Conservation (phyloP, 2,113 vertebrate genomes). For the Myrmecophaga tridactyla region DNA sequence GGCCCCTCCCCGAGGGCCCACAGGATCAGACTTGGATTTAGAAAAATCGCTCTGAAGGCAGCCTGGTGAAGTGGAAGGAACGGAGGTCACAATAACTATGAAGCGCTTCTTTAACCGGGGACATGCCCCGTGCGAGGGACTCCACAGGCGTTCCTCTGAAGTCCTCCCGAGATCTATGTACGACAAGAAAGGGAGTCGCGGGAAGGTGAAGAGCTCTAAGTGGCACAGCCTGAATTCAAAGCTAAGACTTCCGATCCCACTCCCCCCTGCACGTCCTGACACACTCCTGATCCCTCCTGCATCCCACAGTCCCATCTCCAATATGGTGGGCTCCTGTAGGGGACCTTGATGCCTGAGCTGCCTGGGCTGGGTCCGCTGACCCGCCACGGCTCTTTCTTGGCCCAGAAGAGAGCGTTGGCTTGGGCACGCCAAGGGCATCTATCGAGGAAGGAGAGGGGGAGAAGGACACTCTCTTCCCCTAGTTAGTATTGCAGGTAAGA, state of each 20-base stretch:
- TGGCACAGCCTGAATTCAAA: not conserved
- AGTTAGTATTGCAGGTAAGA: fast-evolving
- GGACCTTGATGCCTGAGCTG: not conserved
- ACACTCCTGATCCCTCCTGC: too few relatives aligned
- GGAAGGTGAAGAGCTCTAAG: not conserved
- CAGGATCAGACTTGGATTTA: not conserved
- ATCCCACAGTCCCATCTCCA: not conserved
- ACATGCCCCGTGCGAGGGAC: not conserved
- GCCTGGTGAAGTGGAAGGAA: fast-evolving
- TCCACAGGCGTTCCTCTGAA: not conserved
- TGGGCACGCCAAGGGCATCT: not conserved
- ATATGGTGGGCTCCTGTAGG: not conserved
- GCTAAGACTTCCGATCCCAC: fast-evolving
- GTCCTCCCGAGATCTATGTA: not conserved
- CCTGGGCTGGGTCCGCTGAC: not conserved
- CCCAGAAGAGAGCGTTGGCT: not conserved
- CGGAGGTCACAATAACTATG: fast-evolving
- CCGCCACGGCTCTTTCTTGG: not conserved
- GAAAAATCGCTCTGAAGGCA: not conserved
- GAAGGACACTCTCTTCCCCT: not conserved
- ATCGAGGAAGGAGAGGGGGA: not conserved
- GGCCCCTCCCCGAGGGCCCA: not conserved
- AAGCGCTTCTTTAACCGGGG: not conserved
- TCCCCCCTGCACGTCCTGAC: not conserved
- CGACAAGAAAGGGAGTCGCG: not conserved